phyloP scores from a whole-genome alignment of 2,888 invertebrate species.

The Cylloceria caligata region DNA sequence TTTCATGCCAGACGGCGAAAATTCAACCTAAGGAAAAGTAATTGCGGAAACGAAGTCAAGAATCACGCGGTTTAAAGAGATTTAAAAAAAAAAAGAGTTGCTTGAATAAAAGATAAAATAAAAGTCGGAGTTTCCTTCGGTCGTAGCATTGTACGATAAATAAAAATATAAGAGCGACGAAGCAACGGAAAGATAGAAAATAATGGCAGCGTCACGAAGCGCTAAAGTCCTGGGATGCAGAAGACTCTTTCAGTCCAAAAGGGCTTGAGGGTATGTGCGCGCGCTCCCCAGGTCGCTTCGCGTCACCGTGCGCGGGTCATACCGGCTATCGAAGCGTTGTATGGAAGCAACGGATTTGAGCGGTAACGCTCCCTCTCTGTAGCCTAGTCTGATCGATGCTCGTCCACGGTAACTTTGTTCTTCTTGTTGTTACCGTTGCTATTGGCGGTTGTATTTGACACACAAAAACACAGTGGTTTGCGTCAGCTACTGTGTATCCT shows the following conservation, averaged over 20 bases:
- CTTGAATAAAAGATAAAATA: slow-evolving; percentile 24
- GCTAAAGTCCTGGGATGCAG: neutral
- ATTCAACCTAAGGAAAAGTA: neutral
- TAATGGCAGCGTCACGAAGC: slow-evolving; percentile 33
- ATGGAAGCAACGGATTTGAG: slow-evolving; percentile 64
- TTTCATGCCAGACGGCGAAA: slow-evolving; percentile 9
- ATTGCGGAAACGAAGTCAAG: slow-evolving; percentile 31
- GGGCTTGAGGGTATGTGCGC: slow-evolving; percentile 33
- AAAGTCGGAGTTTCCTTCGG: slow-evolving; percentile 20
- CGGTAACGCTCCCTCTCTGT: slow-evolving; percentile 38
- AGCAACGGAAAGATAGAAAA: slow-evolving; percentile 38
- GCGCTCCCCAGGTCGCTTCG: slow-evolving; percentile 30
- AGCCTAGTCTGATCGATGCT: slow-evolving; percentile 72
- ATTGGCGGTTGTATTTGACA: slow-evolving; percentile 8
- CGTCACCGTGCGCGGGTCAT: slow-evolving; percentile 27
- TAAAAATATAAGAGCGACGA: slow-evolving; percentile 40
- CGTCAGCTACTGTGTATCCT: neutral
- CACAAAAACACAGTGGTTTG: slow-evolving; percentile 1
- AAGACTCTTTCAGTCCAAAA: slow-evolving; percentile 37
- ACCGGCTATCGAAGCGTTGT: slow-evolving; percentile 27
- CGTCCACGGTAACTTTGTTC: slow-evolving; percentile 69
- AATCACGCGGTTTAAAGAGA: slow-evolving; percentile 25
- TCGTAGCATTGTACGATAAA: neutral
- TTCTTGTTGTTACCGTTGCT: slow-evolving; percentile 9
- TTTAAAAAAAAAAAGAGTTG: slow-evolving; percentile 34